Conservation (phyloP, 2,888 invertebrate species). For the Limnephilus marmoratus region DNA sequence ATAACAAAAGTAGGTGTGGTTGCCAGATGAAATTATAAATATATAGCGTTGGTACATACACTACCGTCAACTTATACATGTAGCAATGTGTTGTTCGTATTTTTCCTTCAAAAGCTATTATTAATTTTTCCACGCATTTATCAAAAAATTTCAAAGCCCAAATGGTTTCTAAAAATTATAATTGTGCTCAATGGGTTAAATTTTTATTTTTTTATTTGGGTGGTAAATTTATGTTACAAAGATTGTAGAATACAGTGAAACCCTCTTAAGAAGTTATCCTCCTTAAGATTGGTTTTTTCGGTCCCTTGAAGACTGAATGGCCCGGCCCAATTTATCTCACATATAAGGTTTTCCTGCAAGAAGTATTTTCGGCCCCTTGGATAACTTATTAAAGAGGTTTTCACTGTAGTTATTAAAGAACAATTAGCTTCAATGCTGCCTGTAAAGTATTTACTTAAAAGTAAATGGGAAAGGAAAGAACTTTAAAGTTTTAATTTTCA, state of each 20-base stretch:
- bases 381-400: too few species aligned
- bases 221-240: neutral
- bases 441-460: neutral
- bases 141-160: neutral
- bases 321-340: too few species aligned
- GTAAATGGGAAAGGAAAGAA: neutral
- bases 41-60: too few species aligned
- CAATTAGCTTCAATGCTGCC: neutral
- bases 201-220: neutral
- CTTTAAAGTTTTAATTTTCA: neutral
- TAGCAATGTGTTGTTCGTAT: neutral
- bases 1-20: neutral
- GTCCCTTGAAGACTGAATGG: too few species aligned
- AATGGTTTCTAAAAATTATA: neutral
- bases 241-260: too few species aligned
- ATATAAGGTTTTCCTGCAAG: too few species aligned
- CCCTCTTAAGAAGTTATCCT: too few species aligned
- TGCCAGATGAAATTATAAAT: neutral
- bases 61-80: too few species aligned
- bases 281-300: too few species aligned
- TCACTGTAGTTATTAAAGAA: neutral
- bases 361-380: too few species aligned
- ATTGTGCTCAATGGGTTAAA: neutral
- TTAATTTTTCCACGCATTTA: neutral
- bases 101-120: neutral